These are phyloP conservation scores for Philopedon plagiatum DNA, from an alignment of 2,888 invertebrate species.

Conservation along the genomic window DNA sequence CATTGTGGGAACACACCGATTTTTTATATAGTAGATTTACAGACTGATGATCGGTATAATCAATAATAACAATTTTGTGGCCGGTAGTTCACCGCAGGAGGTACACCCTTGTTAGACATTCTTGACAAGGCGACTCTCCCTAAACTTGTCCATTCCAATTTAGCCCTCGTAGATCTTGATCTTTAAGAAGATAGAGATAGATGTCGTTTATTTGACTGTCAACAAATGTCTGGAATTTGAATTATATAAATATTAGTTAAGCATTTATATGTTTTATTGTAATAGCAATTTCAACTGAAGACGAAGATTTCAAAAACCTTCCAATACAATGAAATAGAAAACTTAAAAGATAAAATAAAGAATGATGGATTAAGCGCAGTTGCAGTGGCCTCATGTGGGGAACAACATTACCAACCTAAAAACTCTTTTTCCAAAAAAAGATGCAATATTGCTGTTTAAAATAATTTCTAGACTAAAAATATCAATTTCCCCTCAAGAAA, in stretches of 20 bases:
- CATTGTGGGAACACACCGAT: slow-evolving; percentile 36
- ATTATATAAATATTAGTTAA: slow-evolving; percentile 25
- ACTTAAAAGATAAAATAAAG: too few species aligned
- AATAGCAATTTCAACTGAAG: too few species aligned
- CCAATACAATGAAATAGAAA: too few species aligned
- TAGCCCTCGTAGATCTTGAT: slow-evolving; percentile 45
- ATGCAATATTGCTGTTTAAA: too few species aligned
- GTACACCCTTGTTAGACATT: slow-evolving; percentile 62
- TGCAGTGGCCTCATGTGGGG: too few species aligned
- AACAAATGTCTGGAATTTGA: slow-evolving; percentile 32
- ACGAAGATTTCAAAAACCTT: too few species aligned
- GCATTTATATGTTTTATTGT: not conserved
- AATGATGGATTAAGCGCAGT: too few species aligned
- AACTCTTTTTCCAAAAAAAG: too few species aligned
- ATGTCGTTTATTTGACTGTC: slow-evolving; percentile 41
- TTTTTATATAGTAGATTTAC: slow-evolving; percentile 46
- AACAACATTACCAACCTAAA: too few species aligned
- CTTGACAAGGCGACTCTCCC: slow-evolving; percentile 54
- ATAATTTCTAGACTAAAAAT: too few species aligned
- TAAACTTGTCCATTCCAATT: slow-evolving; percentile 51
- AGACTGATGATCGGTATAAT: slow-evolving; percentile 55
- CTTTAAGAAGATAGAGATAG: slow-evolving; percentile 34
- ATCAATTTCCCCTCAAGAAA: too few species aligned
- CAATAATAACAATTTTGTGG: slow-evolving; percentile 64
- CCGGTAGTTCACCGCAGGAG: slow-evolving; percentile 61